phyloP scores from a whole-genome alignment of 2,113 vertebrate species.

The Hippocampus guttulatus region DNA sequence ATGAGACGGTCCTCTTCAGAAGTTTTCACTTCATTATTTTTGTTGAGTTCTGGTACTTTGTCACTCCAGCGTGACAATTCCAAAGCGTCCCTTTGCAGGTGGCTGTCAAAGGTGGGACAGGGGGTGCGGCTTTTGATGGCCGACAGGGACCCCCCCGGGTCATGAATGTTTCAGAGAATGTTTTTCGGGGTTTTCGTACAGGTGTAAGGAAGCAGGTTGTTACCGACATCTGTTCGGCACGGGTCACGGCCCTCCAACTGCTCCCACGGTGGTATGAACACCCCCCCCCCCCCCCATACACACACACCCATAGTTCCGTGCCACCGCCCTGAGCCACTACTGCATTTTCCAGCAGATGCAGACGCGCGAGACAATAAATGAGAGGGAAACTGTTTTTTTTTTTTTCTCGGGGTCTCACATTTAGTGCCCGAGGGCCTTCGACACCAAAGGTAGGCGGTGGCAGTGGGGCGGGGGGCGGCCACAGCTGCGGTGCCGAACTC shows the following conservation, averaged over 20 bases:
- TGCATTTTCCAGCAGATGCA: constrained; percentile 81
- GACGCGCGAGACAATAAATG: constrained; percentile 49
- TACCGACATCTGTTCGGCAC: constrained; percentile 81
- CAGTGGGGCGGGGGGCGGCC: constrained; percentile 74
- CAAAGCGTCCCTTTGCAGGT: constrained; percentile 24
- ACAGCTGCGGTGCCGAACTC: constrained; percentile 89
- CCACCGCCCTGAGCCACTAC: constrained; percentile 70
- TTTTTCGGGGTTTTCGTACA: constrained; percentile 71
- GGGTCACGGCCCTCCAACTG: constrained; percentile 32
- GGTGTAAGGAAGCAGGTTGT: constrained; percentile 87
- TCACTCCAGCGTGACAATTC: constrained; percentile 3
- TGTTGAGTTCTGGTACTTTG: background rate
- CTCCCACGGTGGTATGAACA: constrained; percentile 39
- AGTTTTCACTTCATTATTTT: background rate
- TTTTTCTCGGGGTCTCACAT: constrained; percentile 72
- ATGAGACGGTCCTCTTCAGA: no score
- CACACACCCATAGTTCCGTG: background rate
- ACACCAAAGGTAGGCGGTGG: constrained; percentile 85
- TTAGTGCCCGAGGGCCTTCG: constrained; percentile 83
- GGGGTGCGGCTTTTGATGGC: constrained; percentile 70
- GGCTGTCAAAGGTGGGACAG: constrained; percentile 2
- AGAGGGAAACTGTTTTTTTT: constrained; percentile 48
- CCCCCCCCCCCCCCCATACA: constrained; percentile 37
- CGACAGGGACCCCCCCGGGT: constrained; percentile 72
- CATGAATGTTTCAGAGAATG: constrained; percentile 80